Evolutionary conservation across 37 sponge, comb jelly and placozoan genomes (phyloP).

Genomic region (Aphrocallistes beatrix): DNA sequence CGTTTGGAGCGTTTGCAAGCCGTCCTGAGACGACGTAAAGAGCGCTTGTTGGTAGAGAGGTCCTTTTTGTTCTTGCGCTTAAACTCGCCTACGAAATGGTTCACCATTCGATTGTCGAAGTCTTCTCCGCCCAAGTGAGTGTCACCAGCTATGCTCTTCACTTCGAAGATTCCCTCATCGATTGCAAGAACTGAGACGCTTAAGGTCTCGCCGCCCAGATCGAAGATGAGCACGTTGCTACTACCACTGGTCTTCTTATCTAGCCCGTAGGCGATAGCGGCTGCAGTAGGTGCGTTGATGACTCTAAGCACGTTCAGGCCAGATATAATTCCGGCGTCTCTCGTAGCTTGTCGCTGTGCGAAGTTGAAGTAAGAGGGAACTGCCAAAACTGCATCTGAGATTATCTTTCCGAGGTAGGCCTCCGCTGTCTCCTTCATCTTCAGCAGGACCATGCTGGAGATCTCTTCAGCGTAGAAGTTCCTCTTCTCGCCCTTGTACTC

Average conservation of each 20-base stretch:
- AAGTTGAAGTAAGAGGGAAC: constrained; percentile 99
- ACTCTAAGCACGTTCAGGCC: constrained; percentile 92
- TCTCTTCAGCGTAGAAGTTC: constrained; percentile 90
- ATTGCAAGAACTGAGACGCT: constrained; percentile 90
- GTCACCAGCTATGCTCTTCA: constrained; percentile 89
- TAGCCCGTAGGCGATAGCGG: constrained; percentile 96
- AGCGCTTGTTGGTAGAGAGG: constrained; percentile 54
- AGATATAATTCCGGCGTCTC: constrained; percentile 90
- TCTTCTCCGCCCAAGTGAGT: constrained; percentile 98
- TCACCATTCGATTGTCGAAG: constrained; percentile 94
- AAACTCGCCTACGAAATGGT: constrained; percentile 75
- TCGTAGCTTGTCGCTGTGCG: constrained; percentile 97
- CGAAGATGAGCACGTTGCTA: constrained; percentile 86
- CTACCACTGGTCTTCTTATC: constrained; percentile 77
- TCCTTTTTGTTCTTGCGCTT: constrained; percentile 86
- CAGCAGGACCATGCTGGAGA: constrained; percentile 92
- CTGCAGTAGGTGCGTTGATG: constrained; percentile 98
- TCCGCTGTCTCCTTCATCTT: constrained; percentile 99
- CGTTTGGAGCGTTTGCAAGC: constrained; percentile 87
- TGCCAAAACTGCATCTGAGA: constrained; percentile 83
- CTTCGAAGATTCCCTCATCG: constrained; percentile 98
- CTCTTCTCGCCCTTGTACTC: constrained; percentile 80
- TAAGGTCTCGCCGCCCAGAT: constrained; percentile 92
- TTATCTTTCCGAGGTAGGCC: constrained; percentile 84
- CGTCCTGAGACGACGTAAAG: constrained; percentile 77